A percentile compares a stretch with the other conserved stretches of the same genome.
phyloP scores from a whole-genome alignment of 2,797 vertebrate species.

The Petrocephalus schoutedeni region DNA sequence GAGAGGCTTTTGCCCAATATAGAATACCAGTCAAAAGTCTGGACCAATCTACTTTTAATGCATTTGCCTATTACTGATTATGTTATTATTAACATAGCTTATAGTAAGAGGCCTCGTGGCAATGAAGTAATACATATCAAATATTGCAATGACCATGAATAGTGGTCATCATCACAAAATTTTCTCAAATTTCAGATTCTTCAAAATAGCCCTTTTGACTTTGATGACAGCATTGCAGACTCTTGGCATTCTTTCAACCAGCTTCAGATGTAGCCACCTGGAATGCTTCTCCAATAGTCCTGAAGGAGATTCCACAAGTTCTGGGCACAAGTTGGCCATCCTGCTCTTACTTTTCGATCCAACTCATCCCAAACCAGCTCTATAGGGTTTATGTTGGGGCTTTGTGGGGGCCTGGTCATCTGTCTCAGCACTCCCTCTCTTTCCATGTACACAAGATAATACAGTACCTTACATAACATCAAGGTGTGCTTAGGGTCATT shows the following conservation, averaged over 20 bases:
- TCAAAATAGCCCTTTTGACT: not conserved
- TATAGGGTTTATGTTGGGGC: not conserved
- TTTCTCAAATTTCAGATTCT: not conserved
- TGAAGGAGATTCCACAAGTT: not conserved
- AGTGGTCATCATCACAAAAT: not conserved
- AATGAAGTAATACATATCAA: not conserved
- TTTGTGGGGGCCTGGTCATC: not conserved
- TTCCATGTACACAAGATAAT: not conserved
- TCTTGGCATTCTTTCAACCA: not conserved
- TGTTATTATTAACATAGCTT: not conserved
- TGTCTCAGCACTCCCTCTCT: not conserved
- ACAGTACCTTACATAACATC: not conserved
- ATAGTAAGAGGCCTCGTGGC: not conserved
- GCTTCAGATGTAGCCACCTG: not conserved
- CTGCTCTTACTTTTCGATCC: not conserved
- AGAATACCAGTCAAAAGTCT: not conserved
- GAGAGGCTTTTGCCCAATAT: not conserved
- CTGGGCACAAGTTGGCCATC: not conserved
- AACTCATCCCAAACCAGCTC: not conserved
- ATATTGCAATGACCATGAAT: not conserved
- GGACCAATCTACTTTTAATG: not conserved
- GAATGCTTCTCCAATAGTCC: not conserved
- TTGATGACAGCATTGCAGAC: not conserved
- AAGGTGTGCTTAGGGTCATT: not conserved
- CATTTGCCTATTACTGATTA: not conserved